Base-by-base conservation (phyloP, 2,797 vertebrate genomes). In the Platalea minor region DNA sequence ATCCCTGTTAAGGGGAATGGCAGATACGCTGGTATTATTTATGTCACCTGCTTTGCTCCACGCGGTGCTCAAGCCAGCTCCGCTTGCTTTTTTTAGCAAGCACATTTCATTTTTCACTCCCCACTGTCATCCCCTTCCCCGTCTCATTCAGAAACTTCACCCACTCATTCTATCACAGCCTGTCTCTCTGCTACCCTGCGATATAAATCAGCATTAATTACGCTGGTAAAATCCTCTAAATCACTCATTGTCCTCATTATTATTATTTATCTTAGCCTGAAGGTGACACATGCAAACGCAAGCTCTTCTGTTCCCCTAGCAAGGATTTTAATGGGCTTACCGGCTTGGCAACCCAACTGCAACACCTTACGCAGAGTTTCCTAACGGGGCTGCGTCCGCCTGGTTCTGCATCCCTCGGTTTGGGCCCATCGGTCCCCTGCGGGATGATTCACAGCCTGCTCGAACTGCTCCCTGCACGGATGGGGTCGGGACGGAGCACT, bases 101-200 rank as follows among this genome's bases (percentile, higher is more conserved):
- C 89, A 79, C 95, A 91, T 95, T 95, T 96, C 85, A 91, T 96
- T 94, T 96, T 91, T 94, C 96, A 96, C 77, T 96, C 94, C 60
- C 54, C 89, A 82, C 89, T 95, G 93, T 95, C 93, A 96, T 84
- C 91, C 54, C 91, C 88, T 94, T 93, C 79, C 39, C 85, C 26
- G 21, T 60, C 89, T 79, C 95, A 67, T 94, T 96, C 89, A 88
- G 80, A 94, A 94, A 31, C 77, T 86, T 95, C 87, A 70, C 57
- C 67, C 48, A 17, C 86, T 91, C 20, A 0, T 80, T 83, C 92
- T 59, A 29, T 61, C 83, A 60, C 85, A 74, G 77, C 75, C 51
- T 17, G 70, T 88, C 73, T 73, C 85, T 73, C 88, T 35, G 65
- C 93, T 84, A 18, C 76, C 63, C 90, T 50, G 65, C 0, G 2